Conservation (phyloP, 2,797 vertebrate genomes). For the Tauraco hartlaubi region DNA sequence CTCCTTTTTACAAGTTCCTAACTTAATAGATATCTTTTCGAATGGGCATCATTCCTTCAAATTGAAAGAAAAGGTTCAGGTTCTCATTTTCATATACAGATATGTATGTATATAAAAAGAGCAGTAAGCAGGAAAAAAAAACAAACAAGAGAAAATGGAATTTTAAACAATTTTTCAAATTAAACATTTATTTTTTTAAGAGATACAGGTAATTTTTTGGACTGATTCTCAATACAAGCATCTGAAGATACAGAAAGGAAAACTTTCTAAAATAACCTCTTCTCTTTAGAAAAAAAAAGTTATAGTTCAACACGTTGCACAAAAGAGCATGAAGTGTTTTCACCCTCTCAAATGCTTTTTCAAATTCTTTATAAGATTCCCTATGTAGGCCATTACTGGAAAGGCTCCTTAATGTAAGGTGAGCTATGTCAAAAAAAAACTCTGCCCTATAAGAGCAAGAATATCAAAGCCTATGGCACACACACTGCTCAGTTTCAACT, state of each 20-base stretch:
- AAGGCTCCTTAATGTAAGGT: neutral
- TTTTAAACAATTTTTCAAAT: neutral
- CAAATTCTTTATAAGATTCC: neutral
- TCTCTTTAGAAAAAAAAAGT: neutral
- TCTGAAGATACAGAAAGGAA: neutral
- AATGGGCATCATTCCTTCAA: neutral
- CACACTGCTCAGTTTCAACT: neutral
- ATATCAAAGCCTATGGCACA: neutral
- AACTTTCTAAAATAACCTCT: neutral
- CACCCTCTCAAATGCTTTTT: neutral
- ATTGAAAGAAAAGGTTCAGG: neutral
- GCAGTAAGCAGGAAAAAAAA: neutral
- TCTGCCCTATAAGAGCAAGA: neutral
- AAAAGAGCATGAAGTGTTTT: neutral
- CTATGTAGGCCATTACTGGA: neutral
- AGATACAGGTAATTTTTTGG: neutral
- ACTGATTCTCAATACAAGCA: neutral
- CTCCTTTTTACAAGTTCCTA: neutral
- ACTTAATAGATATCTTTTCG: neutral
- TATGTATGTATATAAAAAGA: neutral
- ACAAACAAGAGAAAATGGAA: rapidly evolving
- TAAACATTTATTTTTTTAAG: neutral
- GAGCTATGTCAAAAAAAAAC: neutral
- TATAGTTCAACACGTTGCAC: neutral
- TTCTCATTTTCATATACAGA: neutral